Percentiles rank a stretch among this genome's conserved stretches.
Conservation (phyloP, 2,888 invertebrate genomes). For the Scelioninae gen. 1 region DNA sequence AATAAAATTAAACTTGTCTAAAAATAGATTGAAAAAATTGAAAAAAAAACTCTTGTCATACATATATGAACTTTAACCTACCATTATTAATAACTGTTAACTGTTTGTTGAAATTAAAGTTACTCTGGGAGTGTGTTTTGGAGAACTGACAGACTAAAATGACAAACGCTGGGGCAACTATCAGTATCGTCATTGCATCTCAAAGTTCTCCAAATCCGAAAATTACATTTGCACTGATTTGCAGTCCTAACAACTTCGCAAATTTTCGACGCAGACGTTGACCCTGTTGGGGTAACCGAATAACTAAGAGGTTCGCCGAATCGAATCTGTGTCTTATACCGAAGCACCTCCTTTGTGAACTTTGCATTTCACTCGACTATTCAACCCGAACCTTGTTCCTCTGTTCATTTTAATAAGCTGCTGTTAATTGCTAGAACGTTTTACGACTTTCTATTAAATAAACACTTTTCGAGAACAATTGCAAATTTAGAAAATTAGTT, state of each 20-base stretch:
- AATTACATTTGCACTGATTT: no score
- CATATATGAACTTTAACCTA: constrained; percentile 66
- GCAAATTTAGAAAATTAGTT: no score
- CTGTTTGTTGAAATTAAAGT: constrained; percentile 84
- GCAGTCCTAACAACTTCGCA: background rate
- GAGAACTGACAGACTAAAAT: constrained; percentile 47
- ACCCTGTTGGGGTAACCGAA: constrained; percentile 74
- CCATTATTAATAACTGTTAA: constrained; percentile 84
- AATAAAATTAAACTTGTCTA: background rate
- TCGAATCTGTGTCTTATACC: constrained; percentile 80
- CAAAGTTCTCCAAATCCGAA: no score
- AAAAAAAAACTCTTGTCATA: background rate
- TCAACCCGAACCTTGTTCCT: constrained; percentile 59
- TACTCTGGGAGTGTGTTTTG: constrained; percentile 51
- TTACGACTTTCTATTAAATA: no score
- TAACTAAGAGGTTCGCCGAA: constrained; percentile 78
- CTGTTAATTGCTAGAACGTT: no score
- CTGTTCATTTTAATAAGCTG: constrained; percentile 35
- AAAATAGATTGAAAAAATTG: background rate
- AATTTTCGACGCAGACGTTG: constrained; percentile 71
- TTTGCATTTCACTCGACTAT: constrained; percentile 68
- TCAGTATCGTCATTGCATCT: constrained; percentile 65
- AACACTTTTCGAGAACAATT: no score
- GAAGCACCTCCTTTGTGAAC: constrained; percentile 72
- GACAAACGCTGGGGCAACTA: constrained; percentile 31